A percentile compares a stretch with the other conserved stretches of the same genome.
Conservation (phyloP, 2,113 vertebrate species). For the Esox niger region DNA sequence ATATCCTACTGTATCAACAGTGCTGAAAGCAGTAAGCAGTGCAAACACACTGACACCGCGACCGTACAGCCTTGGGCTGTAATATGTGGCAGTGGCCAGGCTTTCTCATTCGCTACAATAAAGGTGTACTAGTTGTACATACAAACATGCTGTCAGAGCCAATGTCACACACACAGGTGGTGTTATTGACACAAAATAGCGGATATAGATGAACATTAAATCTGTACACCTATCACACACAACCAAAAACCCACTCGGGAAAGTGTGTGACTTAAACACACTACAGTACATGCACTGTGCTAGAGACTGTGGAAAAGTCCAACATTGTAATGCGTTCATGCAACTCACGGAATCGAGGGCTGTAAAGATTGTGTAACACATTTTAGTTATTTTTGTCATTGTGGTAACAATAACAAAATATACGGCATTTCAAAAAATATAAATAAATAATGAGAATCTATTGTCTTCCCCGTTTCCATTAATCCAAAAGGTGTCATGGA, state of each 20-base stretch:
- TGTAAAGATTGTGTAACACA: slow-evolving; percentile 51
- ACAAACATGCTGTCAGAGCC: background rate
- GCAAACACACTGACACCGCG: no score
- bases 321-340: slow-evolving; percentile 36
- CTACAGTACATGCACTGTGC: background rate
- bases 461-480: background rate
- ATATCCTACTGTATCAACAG: no score
- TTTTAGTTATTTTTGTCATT: slow-evolving; percentile 16
- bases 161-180: background rate
- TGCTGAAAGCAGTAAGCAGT: no score
- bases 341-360: slow-evolving; percentile 60
- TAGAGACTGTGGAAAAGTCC: slow-evolving; percentile 6
- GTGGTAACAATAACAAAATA: background rate
- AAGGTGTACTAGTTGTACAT: background rate
- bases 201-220: background rate
- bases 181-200: background rate
- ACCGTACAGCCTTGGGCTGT: no score
- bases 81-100: no score
- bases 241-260: background rate
- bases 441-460: background rate
- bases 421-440: background rate
- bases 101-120: background rate
- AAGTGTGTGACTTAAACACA: slow-evolving; percentile 17
- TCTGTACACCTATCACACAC: background rate
- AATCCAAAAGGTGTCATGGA: no score